Conservation (phyloP, 2,888 invertebrate species). For the Ischnura elegans region DNA sequence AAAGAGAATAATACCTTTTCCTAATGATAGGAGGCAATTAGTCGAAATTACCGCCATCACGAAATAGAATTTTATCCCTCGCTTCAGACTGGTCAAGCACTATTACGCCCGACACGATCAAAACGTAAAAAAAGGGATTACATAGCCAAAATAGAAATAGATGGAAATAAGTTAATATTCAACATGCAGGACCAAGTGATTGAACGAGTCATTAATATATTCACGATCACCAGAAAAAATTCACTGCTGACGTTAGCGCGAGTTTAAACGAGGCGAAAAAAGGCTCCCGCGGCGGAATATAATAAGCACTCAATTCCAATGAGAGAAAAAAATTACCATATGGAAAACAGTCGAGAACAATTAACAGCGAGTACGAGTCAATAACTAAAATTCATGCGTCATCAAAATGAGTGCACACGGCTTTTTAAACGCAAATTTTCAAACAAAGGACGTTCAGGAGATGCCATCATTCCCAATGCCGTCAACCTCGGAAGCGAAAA, state of each 20-base stretch:
- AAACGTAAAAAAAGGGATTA: background rate
- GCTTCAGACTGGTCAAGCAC: background rate
- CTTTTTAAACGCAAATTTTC: background rate
- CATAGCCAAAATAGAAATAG: background rate
- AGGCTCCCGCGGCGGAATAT: background rate
- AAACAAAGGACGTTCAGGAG: background rate
- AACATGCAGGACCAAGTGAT: background rate
- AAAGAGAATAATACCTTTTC: constrained; percentile 29
- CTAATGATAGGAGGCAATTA: constrained; percentile 30
- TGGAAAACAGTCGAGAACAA: background rate
- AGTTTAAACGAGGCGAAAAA: background rate
- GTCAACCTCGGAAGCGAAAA: background rate
- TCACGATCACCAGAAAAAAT: background rate
- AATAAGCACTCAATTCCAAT: background rate
- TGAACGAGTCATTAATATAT: background rate
- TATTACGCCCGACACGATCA: constrained; percentile 37
- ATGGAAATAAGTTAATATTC: background rate
- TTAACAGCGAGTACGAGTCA: background rate
- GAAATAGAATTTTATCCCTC: constrained; percentile 29
- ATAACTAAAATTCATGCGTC: background rate
- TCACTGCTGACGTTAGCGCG: background rate
- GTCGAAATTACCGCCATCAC: constrained; percentile 3
- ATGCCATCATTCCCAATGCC: background rate
- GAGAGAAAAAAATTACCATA: background rate
- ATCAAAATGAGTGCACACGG: background rate